A percentile compares a stretch with the other conserved stretches of the same genome.
These are phyloP conservation scores for Gnathonemus longibarbis DNA, from an alignment of 2,113 vertebrate species.

Conservation along the genomic window DNA sequence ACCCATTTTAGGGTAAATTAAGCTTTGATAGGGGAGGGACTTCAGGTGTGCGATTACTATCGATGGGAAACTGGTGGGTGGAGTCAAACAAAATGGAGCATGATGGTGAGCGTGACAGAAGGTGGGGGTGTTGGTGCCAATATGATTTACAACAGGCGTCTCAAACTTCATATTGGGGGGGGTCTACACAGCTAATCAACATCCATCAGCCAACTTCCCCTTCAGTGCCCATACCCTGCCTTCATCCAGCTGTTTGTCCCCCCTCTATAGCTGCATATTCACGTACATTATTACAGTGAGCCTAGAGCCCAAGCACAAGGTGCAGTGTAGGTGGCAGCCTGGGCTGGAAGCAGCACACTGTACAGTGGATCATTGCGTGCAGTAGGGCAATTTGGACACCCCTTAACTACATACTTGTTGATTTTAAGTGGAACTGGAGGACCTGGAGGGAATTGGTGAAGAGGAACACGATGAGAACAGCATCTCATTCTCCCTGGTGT, in stretches of 20 bases:
- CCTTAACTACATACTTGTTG: background rate
- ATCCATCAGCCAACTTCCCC: background rate
- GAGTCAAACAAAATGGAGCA: background rate
- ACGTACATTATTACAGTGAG: background rate
- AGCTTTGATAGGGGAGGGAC: background rate
- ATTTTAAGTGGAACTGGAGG: background rate
- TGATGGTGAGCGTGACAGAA: background rate
- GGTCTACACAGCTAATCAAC: background rate
- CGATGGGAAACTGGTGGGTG: background rate
- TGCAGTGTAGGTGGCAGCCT: background rate
- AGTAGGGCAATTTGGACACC: background rate
- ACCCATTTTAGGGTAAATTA: background rate
- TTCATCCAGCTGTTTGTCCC: background rate
- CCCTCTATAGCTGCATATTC: background rate
- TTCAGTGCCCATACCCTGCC: background rate
- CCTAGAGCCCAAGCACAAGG: background rate
- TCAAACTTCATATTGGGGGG: background rate
- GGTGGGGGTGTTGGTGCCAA: background rate
- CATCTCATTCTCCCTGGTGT: background rate
- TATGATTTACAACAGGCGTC: background rate
- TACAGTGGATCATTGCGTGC: background rate
- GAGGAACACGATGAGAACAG: background rate
- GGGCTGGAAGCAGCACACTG: background rate
- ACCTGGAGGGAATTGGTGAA: background rate
- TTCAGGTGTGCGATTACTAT: background rate